Conservation (phyloP, 2,113 vertebrate species). For the Calidris pugnax region DNA sequence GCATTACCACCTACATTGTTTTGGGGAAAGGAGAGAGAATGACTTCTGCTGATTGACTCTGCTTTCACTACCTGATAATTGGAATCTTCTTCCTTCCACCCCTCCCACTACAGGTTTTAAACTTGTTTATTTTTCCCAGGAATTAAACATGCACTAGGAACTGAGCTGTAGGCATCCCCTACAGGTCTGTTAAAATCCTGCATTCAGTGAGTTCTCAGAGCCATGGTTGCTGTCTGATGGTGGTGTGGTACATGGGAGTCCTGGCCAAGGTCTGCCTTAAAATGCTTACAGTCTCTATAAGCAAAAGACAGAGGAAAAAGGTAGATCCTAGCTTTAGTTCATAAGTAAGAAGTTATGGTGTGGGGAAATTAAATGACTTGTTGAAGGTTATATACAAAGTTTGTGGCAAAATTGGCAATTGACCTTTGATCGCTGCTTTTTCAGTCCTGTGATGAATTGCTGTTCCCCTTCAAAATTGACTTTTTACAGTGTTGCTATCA, state of each 20-base stretch:
- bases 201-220: not conserved
- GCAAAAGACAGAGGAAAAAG: not conserved
- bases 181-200: constrained; percentile 19
- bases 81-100: not conserved
- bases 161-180: constrained; percentile 43
- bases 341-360: not conserved
- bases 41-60: constrained; percentile 26
- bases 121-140: not conserved
- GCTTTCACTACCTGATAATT: constrained; percentile 19
- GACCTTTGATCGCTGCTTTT: not conserved
- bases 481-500: not conserved
- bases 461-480: not conserved
- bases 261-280: not conserved
- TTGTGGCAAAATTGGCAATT: not conserved
- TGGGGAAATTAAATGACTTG: not conserved
- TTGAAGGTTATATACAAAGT: not conserved
- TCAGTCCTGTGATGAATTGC: not conserved
- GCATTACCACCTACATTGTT: constrained; percentile 1
- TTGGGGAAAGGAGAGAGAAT: not conserved
- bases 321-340: not conserved
- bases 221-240: not conserved
- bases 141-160: not conserved
- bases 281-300: not conserved
- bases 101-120: not conserved
- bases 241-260: not conserved